phyloP scores from a whole-genome alignment of 2,113 vertebrate genomes.

The Dryoscopus gambensis region DNA sequence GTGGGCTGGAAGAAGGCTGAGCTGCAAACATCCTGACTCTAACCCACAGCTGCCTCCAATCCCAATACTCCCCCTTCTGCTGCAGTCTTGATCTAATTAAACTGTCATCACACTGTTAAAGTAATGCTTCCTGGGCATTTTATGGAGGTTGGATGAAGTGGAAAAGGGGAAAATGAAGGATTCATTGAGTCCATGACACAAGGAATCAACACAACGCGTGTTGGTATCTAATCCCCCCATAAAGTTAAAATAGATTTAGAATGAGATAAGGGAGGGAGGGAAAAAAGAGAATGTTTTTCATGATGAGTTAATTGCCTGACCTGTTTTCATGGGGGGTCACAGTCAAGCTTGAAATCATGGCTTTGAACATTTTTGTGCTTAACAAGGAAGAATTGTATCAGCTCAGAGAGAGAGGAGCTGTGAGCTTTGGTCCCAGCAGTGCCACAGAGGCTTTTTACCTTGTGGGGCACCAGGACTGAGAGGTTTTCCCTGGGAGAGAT shows the following conservation, averaged over 20 bases:
- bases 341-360: neutral
- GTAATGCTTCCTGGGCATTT: constrained; percentile 37
- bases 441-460: neutral
- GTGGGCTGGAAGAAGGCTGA: neutral
- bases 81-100: constrained; percentile 61
- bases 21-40: neutral
- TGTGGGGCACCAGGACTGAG: neutral
- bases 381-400: neutral
- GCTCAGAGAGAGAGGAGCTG: neutral
- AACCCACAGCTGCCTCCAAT: constrained; percentile 14
- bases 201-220: constrained; percentile 11
- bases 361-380: neutral
- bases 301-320: neutral
- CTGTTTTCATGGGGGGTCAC: neutral
- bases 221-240: constrained; percentile 17
- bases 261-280: neutral
- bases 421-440: neutral
- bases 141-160: constrained; percentile 34
- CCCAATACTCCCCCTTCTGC: neutral
- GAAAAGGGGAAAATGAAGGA: constrained; percentile 23
- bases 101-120: constrained; percentile 53
- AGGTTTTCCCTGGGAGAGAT: neutral
- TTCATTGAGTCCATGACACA: constrained; percentile 19
- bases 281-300: neutral
- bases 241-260: constrained; percentile 19